Conservation (phyloP, 2,888 invertebrate species). For the Amphipoea lucens region DNA sequence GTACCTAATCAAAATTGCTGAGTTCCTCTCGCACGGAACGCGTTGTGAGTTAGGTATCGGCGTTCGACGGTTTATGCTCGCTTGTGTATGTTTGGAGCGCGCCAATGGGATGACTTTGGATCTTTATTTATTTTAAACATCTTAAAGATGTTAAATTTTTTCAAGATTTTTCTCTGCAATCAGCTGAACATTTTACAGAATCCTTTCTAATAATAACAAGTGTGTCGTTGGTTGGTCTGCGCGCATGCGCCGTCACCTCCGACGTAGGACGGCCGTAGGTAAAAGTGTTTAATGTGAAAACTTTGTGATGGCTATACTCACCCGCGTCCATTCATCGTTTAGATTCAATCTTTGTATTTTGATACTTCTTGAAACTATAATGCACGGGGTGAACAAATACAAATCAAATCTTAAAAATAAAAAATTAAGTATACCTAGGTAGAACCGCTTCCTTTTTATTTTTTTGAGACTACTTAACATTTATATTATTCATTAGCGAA, state of each 20-base stretch:
- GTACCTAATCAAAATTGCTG: constrained; percentile 82
- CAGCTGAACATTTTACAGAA: constrained; percentile 50
- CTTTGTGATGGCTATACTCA: constrained; percentile 77
- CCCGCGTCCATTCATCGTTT: constrained; percentile 71
- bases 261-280: constrained; percentile 70
- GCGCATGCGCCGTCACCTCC: constrained; percentile 75
- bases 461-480: constrained; percentile 18
- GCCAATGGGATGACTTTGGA: constrained; percentile 68
- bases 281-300: constrained; percentile 82
- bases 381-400: constrained; percentile 1
- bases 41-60: constrained; percentile 69
- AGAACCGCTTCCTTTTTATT: neutral
- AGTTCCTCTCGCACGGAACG: constrained; percentile 80
- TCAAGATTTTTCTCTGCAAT: constrained; percentile 41
- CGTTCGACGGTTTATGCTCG: constrained; percentile 64
- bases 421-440: neutral
- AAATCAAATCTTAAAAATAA: constrained; percentile 17
- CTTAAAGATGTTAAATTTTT: constrained; percentile 55
- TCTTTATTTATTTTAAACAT: constrained; percentile 62
- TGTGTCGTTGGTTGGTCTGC: constrained; percentile 61
- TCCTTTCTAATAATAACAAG: constrained; percentile 69
- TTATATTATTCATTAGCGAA: constrained; percentile 37
- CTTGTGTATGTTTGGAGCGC: constrained; percentile 65
- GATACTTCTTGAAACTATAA: constrained; percentile 47
- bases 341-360: constrained; percentile 71